Conservation (phyloP, 64 coral and sea anemone genomes). For the Pachyseris speciosa region DNA sequence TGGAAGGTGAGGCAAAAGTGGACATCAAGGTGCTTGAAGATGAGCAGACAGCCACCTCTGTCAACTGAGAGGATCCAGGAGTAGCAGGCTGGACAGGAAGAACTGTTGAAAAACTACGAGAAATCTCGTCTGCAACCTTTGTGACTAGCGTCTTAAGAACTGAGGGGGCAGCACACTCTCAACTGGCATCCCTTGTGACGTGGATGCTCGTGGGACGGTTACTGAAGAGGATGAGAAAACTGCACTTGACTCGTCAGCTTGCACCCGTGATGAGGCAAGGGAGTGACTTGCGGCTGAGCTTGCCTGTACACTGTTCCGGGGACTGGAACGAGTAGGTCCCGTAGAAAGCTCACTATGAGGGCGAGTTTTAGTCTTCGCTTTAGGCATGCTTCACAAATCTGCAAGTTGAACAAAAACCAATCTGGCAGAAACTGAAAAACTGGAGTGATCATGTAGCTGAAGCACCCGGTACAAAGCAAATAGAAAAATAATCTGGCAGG, state of each 20-base stretch:
- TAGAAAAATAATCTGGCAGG: not conserved
- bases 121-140: conserved; percentile 2
- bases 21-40: not conserved
- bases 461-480: not conserved
- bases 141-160: not conserved
- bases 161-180: not conserved
- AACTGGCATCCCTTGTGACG: not conserved
- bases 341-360: not conserved
- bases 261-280: not conserved
- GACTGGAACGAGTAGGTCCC: not conserved
- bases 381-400: conserved; percentile 1
- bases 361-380: not conserved
- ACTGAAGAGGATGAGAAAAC: not conserved
- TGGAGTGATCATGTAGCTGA: not conserved
- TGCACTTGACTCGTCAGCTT: not conserved
- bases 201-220: not conserved
- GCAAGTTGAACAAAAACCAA: not conserved
- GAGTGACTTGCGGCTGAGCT: not conserved
- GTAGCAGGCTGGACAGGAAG: not conserved
- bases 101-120: not conserved
- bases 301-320: not conserved
- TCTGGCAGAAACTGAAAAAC: not conserved
- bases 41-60: not conserved
- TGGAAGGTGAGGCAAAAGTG: not conserved
- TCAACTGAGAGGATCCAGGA: not conserved